Evolutionary conservation across 1,140 invertebrate genomes (phyloP).

Genomic region (Ridgeia piscesae): DNA sequence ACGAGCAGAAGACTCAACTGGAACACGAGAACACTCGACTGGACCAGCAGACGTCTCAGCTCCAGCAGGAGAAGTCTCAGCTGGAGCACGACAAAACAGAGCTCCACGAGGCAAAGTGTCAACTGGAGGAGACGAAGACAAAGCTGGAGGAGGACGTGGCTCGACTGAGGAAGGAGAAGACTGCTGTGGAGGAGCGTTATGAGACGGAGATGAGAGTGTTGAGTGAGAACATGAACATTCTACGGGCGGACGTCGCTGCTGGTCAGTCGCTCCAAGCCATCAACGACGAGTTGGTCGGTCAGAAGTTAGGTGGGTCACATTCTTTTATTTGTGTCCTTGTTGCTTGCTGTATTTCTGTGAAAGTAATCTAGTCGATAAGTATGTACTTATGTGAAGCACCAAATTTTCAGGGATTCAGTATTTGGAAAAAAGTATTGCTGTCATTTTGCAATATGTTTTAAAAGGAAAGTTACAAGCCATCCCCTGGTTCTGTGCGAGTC

Average conservation of each 20-base stretch:
- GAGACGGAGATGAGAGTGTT: constrained; percentile 30
- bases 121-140: neutral
- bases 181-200: neutral
- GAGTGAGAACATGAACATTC: constrained; percentile 56
- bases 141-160: neutral
- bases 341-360: neutral
- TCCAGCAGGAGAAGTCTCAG: neutral
- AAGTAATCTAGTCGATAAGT: neutral
- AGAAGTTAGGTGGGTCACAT: constrained; percentile 56
- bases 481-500: too few species aligned
- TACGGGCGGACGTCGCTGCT: constrained; percentile 52
- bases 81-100: neutral
- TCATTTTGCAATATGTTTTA: too few species aligned
- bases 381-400: too few species aligned
- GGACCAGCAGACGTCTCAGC: neutral
- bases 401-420: too few species aligned
- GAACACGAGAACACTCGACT: neutral
- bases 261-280: constrained; percentile 49
- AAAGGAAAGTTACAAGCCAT: too few species aligned
- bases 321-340: neutral
- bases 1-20: neutral
- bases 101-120: neutral
- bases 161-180: neutral
- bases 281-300: constrained; percentile 57
- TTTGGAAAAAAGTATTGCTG: too few species aligned